A percentile compares a stretch with the other conserved stretches of the same genome.
Evolutionary conservation across 2,797 vertebrate species (phyloP).

Genomic region (Ctenochaetus hawaiiensis): DNA sequence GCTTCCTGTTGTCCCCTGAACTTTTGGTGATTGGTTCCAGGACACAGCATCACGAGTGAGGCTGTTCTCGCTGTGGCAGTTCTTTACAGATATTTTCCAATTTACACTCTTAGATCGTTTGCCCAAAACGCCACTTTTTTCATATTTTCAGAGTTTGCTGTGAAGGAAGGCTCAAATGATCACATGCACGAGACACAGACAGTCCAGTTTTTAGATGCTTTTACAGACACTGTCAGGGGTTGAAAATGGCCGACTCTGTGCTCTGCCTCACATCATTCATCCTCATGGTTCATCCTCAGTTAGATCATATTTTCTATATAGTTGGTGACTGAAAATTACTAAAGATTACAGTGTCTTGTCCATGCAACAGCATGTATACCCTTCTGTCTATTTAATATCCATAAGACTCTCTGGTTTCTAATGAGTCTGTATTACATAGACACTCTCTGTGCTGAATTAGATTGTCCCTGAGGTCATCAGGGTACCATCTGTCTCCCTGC

Average conservation of each 20-base stretch:
- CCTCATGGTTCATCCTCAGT: background rate
- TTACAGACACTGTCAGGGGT: background rate
- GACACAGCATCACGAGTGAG: constrained; percentile 56
- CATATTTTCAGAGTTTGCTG: constrained; percentile 8
- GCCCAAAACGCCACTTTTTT: background rate
- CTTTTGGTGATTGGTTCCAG: constrained; percentile 77
- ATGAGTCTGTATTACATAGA: constrained; percentile 11
- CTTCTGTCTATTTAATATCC: constrained; percentile 31
- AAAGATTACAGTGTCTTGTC: background rate
- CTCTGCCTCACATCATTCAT: background rate
- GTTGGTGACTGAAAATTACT: constrained; percentile 2
- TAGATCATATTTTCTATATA: constrained; percentile 1
- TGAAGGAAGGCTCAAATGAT: constrained; percentile 1
- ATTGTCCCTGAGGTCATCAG: constrained; percentile 67
- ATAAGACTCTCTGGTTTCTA: constrained; percentile 17
- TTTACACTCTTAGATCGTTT: constrained; percentile 17
- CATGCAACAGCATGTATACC: constrained; percentile 27
- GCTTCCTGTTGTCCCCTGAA: constrained; percentile 85
- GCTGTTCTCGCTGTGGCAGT: constrained; percentile 2
- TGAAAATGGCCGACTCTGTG: constrained; percentile 28
- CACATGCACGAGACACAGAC: constrained; percentile 18
- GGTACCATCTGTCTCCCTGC: constrained; percentile 81
- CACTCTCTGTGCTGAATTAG: constrained; percentile 57
- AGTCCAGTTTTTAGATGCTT: constrained; percentile 12
- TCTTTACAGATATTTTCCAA: constrained; percentile 18